Evolutionary conservation across 2,113 vertebrate genomes (phyloP), one percentile per base, ranked within the genome.

Genomic region (Hystrix cristata): DNA sequence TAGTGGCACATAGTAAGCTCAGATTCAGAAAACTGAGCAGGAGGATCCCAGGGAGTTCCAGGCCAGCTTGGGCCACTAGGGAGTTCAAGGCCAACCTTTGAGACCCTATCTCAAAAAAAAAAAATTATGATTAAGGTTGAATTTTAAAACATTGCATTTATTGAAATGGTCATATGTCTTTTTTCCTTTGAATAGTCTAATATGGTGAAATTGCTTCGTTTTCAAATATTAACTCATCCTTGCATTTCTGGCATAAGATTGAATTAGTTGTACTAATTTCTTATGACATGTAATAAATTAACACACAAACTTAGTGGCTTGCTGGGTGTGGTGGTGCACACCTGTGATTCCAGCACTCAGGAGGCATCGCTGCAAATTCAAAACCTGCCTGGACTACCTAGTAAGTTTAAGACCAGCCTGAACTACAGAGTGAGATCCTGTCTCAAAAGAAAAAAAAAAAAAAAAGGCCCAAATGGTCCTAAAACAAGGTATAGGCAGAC

Each of bases 201-300:
- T 43, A 18, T 27, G 55, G 38, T 80, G 15, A 79, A 48, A 19
- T 62, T 57, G 31, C 53, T 91, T 72, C 46, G 31, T 71, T 87
- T 81, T 80, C 72, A 89, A 76, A 62, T 34, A 14, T n/a, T 59
- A 51, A 78, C 5, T 8, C 19, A 62, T 51, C 71, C 13, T 78
- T 29, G 64, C 85, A 87, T 65, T 92, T 87, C 90, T 74, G 60
- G n/a, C 43, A n/a, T 48, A 89, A 74, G 83, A 57, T 38, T 23
- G 57, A 31, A 57, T 57, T 31, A 19, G 48, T 76, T 87, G 9
- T 87, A 31, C 76, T 72, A 55, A 71, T 82, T 92, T 87, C 57
- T 38, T 76, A 34, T 74, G 43, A 51, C 48, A 60, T 48, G 12
- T 57, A 95, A 92, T 71, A 87, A 87, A 87, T 74, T 72, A 55